These are phyloP conservation scores for Excalfactoria chinensis DNA, from an alignment of 2,113 vertebrate species.

Conservation along the genomic window DNA sequence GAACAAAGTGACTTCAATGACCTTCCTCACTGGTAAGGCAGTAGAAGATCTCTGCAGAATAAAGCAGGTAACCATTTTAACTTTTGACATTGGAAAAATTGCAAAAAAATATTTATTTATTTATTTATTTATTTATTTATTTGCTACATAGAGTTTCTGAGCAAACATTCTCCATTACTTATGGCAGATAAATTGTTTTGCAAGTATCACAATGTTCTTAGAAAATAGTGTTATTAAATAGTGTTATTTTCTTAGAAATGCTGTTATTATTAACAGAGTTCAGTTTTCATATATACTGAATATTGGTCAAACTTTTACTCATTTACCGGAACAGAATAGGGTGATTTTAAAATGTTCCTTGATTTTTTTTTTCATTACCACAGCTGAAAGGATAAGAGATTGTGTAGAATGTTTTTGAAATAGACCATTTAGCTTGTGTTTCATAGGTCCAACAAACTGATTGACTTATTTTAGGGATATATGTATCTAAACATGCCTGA, in stretches of 20 bases:
- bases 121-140: not conserved
- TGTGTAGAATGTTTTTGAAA: not conserved
- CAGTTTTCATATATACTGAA: not conserved
- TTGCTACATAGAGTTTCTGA: not conserved
- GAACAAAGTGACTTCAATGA: slow-evolving; percentile 99
- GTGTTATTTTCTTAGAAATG: too few species aligned
- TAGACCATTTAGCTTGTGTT: not conserved
- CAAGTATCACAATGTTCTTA: not conserved
- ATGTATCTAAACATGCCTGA: not conserved
- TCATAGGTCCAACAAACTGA: not conserved
- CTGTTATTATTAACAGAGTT: not conserved
- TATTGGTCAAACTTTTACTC: not conserved
- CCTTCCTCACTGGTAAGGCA: slow-evolving; percentile 94
- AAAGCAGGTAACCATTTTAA: slow-evolving; percentile 89
- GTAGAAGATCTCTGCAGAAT: slow-evolving; percentile 98
- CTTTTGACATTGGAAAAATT: not conserved
- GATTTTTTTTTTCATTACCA: not conserved
- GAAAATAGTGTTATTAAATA: not conserved
- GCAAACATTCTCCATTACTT: not conserved
- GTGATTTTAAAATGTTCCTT: not conserved
- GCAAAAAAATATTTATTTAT: too few species aligned
- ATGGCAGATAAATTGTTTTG: not conserved
- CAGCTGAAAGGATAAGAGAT: not conserved
- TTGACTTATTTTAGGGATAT: not conserved
- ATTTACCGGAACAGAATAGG: not conserved